phyloP scores from a whole-genome alignment of 2,113 vertebrate species.

The Epinephelus fuscoguttatus region DNA sequence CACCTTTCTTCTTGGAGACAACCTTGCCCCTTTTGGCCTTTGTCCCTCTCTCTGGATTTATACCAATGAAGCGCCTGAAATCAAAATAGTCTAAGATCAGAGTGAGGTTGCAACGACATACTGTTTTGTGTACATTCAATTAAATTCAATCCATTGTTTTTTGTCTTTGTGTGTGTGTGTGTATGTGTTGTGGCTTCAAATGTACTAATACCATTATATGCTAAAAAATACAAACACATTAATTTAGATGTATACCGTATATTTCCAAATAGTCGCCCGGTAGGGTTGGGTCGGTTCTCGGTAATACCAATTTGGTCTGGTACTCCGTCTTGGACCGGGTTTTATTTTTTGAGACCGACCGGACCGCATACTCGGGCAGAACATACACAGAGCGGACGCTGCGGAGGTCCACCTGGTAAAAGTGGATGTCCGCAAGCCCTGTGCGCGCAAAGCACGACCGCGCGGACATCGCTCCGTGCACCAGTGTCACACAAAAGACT shows the following conservation, averaged over 20 bases:
- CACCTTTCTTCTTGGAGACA: neutral
- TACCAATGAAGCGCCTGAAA: neutral
- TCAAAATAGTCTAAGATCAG: neutral
- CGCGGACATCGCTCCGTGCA: too few relatives aligned
- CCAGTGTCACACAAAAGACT: too few relatives aligned
- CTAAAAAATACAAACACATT: neutral
- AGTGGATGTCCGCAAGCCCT: too few relatives aligned
- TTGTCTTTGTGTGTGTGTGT: neutral
- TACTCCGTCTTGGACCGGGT: too few relatives aligned
- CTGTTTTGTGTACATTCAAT: neutral
- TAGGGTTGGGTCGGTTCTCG: too few relatives aligned
- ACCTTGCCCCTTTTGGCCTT: neutral
- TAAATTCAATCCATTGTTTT: neutral
- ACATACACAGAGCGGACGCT: too few relatives aligned
- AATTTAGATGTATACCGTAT: neutral
- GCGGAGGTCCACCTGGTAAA: too few relatives aligned
- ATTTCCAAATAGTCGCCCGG: too few relatives aligned
- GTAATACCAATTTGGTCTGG: too few relatives aligned
- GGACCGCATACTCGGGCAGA: too few relatives aligned
- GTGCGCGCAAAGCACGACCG: too few relatives aligned
- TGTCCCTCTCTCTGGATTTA: conserved; percentile 8
- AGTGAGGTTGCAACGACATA: neutral
- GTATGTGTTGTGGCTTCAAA: neutral
- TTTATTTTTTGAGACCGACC: too few relatives aligned
- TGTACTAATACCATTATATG: neutral